phyloP scores from a whole-genome alignment of 2,113 vertebrate genomes.

The Oxygymnocypris stewartii region DNA sequence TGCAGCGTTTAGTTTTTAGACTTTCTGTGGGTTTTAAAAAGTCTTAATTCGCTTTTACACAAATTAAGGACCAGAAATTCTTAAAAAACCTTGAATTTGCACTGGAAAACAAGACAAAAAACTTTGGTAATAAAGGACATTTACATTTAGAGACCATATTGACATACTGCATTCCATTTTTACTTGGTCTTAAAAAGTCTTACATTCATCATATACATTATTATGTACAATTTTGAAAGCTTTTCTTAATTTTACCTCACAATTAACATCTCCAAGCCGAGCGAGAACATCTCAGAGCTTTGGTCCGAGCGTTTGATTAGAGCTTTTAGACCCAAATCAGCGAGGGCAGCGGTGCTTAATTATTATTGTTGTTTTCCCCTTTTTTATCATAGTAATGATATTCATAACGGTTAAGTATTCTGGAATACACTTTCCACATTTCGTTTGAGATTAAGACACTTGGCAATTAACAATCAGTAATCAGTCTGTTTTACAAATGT shows the following conservation, averaged over 20 bases:
- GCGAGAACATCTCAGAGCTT: background rate
- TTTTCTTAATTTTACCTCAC: background rate
- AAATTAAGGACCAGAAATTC: too few species aligned
- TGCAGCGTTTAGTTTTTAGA: background rate
- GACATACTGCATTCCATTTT: background rate
- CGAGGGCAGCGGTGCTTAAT: background rate
- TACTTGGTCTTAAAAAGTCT: background rate
- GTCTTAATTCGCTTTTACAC: too few species aligned
- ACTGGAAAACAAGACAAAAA: background rate
- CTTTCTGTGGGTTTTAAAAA: too few species aligned
- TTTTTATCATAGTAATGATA: conserved; percentile 11
- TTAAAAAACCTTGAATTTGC: too few species aligned
- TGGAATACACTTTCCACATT: conserved; percentile 32
- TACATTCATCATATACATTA: background rate
- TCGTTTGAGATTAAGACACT: conserved; percentile 42
- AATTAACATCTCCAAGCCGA: background rate
- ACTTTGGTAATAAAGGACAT: too few species aligned
- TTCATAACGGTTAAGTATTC: conserved; percentile 21
- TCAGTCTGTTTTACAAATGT: conserved; percentile 54
- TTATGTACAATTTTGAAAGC: background rate
- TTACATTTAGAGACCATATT: too few species aligned
- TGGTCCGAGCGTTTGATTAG: background rate
- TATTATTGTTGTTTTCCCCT: conserved; percentile 13
- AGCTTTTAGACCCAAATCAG: conserved; percentile 12
- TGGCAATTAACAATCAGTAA: conserved; percentile 59